A percentile compares a stretch with the other conserved stretches of the same genome.
Evolutionary conservation across 2,113 vertebrate genomes (phyloP).

Genomic region (Dicentrarchus labrax): DNA sequence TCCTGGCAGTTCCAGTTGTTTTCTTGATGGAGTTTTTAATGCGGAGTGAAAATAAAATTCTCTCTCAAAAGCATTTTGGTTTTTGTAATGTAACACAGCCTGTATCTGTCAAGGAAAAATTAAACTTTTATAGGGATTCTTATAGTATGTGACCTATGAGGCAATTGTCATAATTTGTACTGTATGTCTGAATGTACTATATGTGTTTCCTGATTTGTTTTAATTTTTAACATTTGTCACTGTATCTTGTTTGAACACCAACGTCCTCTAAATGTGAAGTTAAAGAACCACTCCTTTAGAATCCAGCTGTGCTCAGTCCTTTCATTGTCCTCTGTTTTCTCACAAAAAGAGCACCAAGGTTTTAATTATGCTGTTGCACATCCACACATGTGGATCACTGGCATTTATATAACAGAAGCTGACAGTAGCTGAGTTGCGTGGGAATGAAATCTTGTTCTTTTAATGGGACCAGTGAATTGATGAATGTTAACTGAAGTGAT

Average conservation of each 20-base stretch:
- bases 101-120: background rate
- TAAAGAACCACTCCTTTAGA: constrained; percentile 18
- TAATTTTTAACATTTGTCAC: background rate
- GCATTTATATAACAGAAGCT: background rate
- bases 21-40: constrained; percentile 3
- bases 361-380: background rate
- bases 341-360: background rate
- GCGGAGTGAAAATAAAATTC: background rate
- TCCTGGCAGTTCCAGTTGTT: background rate
- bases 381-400: background rate
- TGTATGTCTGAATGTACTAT: constrained; percentile 1
- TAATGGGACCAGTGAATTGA: constrained; percentile 52
- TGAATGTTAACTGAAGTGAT: constrained; percentile 2
- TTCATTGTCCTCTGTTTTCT: background rate
- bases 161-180: constrained; percentile 7
- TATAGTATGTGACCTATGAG: background rate
- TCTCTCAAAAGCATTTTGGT: background rate
- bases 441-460: background rate
- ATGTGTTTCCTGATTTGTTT: background rate
- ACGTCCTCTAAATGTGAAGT: constrained; percentile 47
- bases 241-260: background rate
- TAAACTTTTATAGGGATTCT: background rate
- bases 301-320: background rate
- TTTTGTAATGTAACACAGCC: background rate
- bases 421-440: background rate